phyloP scores from a whole-genome alignment of 2,797 vertebrate genomes.

The Acanthis flammea region DNA sequence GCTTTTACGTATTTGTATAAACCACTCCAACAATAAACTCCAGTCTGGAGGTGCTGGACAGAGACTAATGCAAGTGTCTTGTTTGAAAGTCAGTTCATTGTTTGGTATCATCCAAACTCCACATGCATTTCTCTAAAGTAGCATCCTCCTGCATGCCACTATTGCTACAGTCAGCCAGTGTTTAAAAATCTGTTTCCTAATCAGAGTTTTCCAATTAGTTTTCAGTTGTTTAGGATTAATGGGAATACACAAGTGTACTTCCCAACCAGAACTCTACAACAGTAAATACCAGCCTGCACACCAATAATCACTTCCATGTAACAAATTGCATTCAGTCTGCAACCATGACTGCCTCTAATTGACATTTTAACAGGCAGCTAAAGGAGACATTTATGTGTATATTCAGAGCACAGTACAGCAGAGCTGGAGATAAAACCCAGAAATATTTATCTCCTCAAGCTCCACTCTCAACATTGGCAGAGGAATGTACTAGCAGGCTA shows the following conservation, averaged over 20 bases:
- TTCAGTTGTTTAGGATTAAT: background rate
- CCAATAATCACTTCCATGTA: background rate
- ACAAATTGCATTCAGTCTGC: accelerated
- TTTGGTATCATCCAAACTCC: background rate
- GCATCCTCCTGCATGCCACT: background rate
- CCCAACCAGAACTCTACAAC: background rate
- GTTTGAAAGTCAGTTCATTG: background rate
- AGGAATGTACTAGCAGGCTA: background rate
- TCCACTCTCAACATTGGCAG: background rate
- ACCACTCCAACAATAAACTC: background rate
- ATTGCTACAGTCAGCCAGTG: background rate
- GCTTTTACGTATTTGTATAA: background rate
- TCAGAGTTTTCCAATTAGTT: background rate
- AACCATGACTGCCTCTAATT: background rate
- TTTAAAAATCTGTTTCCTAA: background rate
- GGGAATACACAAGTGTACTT: background rate
- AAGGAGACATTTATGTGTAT: background rate
- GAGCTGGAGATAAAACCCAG: background rate
- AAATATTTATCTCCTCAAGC: background rate
- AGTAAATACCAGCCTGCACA: background rate
- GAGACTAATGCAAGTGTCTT: background rate
- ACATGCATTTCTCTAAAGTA: background rate
- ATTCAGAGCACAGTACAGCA: background rate
- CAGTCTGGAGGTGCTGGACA: background rate
- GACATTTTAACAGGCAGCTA: background rate